Conservation (phyloP, 2,888 invertebrate species). For the Automeris io region DNA sequence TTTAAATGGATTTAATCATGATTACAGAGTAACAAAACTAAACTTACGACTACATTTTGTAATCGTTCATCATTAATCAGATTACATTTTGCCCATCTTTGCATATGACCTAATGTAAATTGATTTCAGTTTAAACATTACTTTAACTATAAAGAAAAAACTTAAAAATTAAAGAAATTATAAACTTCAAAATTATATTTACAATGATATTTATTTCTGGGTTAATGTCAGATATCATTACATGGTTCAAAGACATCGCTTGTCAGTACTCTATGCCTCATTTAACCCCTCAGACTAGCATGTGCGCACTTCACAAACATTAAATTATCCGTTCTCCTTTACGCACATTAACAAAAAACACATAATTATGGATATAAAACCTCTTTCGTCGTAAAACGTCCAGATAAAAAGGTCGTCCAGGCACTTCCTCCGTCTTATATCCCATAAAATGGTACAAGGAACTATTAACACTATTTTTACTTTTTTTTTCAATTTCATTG, state of each 20-base stretch:
- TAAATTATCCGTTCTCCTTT: slow-evolving; percentile 55
- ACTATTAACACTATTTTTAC: slow-evolving; percentile 69
- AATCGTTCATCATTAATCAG: too few species aligned
- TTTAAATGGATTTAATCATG: too few species aligned
- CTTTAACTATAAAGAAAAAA: too few species aligned
- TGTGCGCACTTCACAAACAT: slow-evolving; percentile 36
- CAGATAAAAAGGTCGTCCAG: slow-evolving; percentile 66
- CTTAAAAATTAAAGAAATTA: too few species aligned
- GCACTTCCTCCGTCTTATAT: slow-evolving; percentile 60
- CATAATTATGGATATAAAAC: slow-evolving; percentile 73
- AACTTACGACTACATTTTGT: too few species aligned
- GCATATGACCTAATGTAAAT: too few species aligned
- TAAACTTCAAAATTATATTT: too few species aligned
- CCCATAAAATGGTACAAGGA: slow-evolving; percentile 60
- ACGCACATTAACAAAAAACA: slow-evolving; percentile 51
- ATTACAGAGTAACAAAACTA: too few species aligned
- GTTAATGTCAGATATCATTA: not conserved
- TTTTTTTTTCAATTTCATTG: slow-evolving; percentile 60
- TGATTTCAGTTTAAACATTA: too few species aligned
- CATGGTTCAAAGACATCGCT: not conserved
- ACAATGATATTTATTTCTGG: too few species aligned
- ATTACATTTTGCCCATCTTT: too few species aligned
- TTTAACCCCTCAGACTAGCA: slow-evolving; percentile 5
- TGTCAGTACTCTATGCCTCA: not conserved
- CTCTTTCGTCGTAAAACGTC: slow-evolving; percentile 62